Evolutionary conservation across 2,888 invertebrate genomes (phyloP).

Genomic region (Rhamnusium bicolor): DNA sequence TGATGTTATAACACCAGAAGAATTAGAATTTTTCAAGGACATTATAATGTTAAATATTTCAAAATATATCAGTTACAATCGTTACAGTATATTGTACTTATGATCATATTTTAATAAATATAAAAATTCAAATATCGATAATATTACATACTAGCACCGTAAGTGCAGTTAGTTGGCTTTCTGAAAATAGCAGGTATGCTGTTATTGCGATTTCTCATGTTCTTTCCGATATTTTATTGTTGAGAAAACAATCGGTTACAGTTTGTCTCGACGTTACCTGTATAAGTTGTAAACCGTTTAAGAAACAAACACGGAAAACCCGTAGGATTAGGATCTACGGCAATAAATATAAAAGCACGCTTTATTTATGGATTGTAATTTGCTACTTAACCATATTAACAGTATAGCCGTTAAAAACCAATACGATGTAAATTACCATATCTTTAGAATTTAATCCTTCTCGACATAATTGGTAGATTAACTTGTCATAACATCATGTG

Average conservation of each 20-base stretch:
- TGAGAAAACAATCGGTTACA: background rate
- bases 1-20: no score
- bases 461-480: constrained; percentile 33
- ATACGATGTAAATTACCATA: constrained; percentile 29
- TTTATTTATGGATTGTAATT: constrained; percentile 26
- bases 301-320: background rate
- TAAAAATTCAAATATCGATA: no score
- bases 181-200: background rate
- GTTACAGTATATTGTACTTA: no score
- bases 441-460: constrained; percentile 27
- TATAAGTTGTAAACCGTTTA: background rate
- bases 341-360: constrained; percentile 8
- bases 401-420: constrained; percentile 17
- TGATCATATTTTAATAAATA: no score
- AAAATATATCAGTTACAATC: no score
- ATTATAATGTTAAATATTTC: no score
- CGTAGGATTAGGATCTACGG: background rate
- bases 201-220: background rate
- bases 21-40: no score
- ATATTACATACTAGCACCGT: no score
- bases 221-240: background rate
- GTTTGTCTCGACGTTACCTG: background rate
- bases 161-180: background rate
- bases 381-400: constrained; percentile 22
- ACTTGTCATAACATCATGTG: constrained; percentile 34